A percentile compares a stretch with the other conserved stretches of the same genome.
Conservation (phyloP, 2,888 invertebrate genomes). For the Philaethria dido region DNA sequence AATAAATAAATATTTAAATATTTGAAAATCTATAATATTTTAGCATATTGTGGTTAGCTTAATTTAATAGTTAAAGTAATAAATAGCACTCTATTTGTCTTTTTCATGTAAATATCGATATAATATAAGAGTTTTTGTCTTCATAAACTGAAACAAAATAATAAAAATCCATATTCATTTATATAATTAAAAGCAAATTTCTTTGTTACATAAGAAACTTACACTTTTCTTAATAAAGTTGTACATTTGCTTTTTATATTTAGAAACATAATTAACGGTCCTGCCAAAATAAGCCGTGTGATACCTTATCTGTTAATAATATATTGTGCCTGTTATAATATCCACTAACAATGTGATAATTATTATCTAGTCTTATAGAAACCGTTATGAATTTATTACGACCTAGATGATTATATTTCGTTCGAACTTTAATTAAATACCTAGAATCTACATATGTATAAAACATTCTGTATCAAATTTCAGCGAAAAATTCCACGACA, state of each 20-base stretch:
- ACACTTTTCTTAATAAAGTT: not conserved
- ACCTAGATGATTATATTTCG: not conserved
- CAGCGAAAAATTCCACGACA: not conserved
- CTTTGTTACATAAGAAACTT: too few species aligned
- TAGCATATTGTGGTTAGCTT: too few species aligned
- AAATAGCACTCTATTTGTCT: too few species aligned
- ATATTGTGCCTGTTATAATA: not conserved
- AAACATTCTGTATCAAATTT: not conserved
- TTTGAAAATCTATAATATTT: too few species aligned
- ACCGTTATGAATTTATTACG: not conserved
- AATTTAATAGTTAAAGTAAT: too few species aligned
- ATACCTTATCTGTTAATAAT: conserved; percentile 3
- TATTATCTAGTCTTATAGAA: not conserved
- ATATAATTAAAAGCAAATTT: too few species aligned
- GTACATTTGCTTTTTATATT: not conserved
- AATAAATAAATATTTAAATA: too few species aligned
- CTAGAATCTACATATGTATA: not conserved
- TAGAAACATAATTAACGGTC: not conserved
- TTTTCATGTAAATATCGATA: too few species aligned
- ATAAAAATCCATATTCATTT: not conserved
- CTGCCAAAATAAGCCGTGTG: not conserved
- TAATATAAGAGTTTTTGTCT: too few species aligned
- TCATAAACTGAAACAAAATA: too few species aligned
- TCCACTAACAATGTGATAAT: not conserved
- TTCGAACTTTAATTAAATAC: not conserved